phyloP scores from a whole-genome alignment of 2,113 vertebrate species.

The Leiothrix lutea region DNA sequence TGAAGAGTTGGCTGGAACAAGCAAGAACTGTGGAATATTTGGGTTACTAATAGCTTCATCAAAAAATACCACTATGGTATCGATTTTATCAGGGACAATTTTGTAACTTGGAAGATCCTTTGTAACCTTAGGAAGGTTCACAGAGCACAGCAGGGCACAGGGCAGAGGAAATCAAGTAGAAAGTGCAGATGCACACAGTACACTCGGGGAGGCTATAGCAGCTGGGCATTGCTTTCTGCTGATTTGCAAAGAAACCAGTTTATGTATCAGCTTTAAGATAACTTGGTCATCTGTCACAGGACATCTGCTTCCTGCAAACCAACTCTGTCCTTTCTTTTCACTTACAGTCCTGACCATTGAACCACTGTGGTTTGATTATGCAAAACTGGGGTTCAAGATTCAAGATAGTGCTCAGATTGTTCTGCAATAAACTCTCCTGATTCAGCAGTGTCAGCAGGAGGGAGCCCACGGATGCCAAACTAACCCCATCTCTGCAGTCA shows the following conservation, averaged over 20 bases:
- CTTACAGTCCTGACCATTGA: neutral
- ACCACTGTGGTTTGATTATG: neutral
- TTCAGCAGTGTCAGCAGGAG: neutral
- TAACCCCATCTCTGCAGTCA: neutral
- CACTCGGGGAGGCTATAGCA: neutral
- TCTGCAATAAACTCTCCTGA: neutral
- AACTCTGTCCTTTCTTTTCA: neutral
- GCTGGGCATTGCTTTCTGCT: neutral
- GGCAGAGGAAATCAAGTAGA: neutral
- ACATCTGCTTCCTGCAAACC: neutral
- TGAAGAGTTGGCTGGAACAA: neutral
- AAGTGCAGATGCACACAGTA: neutral
- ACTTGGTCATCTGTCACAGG: neutral
- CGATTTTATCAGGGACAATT: neutral
- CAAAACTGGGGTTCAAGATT: neutral
- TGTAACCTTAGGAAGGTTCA: neutral
- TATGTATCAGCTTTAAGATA: neutral
- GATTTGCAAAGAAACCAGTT: neutral
- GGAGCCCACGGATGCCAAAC: neutral
- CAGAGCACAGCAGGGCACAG: neutral
- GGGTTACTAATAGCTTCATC: neutral
- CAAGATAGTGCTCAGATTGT: neutral
- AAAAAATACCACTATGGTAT: neutral
- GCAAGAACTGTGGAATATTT: neutral
- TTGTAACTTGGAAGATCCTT: neutral